These are phyloP conservation scores for Oxystoma pomonae DNA, from an alignment of 2,888 invertebrate genomes.

Conservation along the genomic window DNA sequence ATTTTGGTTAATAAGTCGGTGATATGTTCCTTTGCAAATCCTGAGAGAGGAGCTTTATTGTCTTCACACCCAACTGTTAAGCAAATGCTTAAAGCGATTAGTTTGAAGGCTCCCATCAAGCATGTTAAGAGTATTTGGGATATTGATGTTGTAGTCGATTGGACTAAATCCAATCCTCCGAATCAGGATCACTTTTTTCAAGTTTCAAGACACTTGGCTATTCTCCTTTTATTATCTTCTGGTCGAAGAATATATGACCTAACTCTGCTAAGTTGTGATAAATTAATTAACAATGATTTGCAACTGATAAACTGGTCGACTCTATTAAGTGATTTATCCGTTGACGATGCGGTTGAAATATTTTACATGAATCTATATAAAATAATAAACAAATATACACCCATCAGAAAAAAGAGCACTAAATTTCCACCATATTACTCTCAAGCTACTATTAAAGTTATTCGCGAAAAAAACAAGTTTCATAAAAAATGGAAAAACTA, in stretches of 20 bases:
- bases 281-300: no score
- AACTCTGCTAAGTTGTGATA: no score
- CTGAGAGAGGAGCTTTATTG: not conserved
- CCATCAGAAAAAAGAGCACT: no score
- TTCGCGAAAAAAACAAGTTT: no score
- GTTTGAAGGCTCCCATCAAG: not conserved
- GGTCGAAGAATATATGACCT: slow-evolving; percentile 25
- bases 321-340: no score
- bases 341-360: no score
- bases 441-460: no score
- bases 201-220: slow-evolving; percentile 20
- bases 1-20: slow-evolving; percentile 17
- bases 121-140: slow-evolving; percentile 16
- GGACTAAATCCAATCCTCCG: slow-evolving; percentile 4
- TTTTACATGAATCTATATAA: no score
- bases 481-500: no score
- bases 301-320: no score
- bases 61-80: slow-evolving; percentile 22
- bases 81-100: slow-evolving; percentile 24
- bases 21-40: slow-evolving; percentile 11
- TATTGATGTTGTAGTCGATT: slow-evolving; percentile 9
- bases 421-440: no score
- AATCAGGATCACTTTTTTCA: slow-evolving; percentile 13
- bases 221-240: slow-evolving; percentile 9
- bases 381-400: no score